These are phyloP conservation scores for Scaptomyza tumidula DNA, from an alignment of 2,888 invertebrate genomes.

Conservation along the genomic window DNA sequence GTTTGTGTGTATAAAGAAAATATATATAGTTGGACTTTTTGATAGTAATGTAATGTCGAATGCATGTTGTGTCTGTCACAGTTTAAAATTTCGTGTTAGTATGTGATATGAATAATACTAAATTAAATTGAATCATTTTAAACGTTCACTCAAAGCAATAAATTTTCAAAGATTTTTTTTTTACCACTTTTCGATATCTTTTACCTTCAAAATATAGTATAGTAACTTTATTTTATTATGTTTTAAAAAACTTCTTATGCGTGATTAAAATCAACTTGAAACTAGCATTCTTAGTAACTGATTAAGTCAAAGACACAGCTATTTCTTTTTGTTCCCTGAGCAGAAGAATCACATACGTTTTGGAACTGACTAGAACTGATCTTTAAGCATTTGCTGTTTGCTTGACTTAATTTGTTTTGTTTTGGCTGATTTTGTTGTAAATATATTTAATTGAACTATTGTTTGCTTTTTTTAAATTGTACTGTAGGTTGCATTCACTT, in stretches of 20 bases:
- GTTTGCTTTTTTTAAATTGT: constrained; percentile 50
- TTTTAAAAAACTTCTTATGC: constrained; percentile 4
- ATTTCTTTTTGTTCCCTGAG: constrained; percentile 26
- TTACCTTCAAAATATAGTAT: neutral
- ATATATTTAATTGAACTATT: constrained; percentile 74
- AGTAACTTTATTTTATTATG: constrained; percentile 5
- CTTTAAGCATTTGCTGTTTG: constrained; percentile 11
- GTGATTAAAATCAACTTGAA: constrained; percentile 33
- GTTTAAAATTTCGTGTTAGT: constrained; percentile 20
- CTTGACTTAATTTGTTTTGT: constrained; percentile 20
- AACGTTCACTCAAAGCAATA: neutral
- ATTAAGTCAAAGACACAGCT: constrained; percentile 41
- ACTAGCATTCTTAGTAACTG: constrained; percentile 37
- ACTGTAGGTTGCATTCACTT: constrained; percentile 68
- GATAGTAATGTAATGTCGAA: constrained; percentile 13
- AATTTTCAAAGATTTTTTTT: neutral
- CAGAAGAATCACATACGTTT: constrained; percentile 53
- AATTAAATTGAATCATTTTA: neutral
- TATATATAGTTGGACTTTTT: constrained; percentile 27
- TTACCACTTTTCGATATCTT: neutral
- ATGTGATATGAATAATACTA: constrained; percentile 40
- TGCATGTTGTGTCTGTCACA: constrained; percentile 31
- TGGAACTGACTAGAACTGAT: constrained; percentile 23
- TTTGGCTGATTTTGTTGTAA: constrained; percentile 39
- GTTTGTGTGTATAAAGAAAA: constrained; percentile 26